Percentiles rank a stretch among this genome's conserved stretches.
These are phyloP conservation scores for Xenus cinereus DNA, from an alignment of 2,113 vertebrate genomes.

Conservation along the genomic window DNA sequence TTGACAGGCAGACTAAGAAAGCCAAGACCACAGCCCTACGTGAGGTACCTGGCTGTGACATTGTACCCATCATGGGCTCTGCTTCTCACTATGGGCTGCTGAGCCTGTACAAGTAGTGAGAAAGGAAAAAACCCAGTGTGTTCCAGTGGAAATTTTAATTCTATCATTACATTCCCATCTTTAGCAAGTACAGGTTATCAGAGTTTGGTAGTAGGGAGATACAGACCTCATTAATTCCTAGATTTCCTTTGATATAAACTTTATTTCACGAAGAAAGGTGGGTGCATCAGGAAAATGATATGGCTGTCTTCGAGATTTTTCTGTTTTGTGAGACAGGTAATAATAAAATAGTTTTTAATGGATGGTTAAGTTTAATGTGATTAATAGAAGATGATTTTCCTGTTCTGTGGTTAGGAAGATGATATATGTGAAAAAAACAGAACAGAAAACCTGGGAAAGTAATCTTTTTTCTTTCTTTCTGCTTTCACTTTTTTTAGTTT, in stretches of 20 bases:
- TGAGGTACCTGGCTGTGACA: not conserved
- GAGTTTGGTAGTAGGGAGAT: not conserved
- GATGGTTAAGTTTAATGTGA: not conserved
- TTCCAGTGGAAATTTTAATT: not conserved
- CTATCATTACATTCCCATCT: not conserved
- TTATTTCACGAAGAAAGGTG: not conserved
- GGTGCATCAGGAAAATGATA: not conserved
- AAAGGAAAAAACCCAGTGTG: fast-evolving
- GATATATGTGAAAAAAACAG: not conserved
- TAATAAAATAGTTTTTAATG: not conserved
- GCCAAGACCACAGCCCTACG: not conserved
- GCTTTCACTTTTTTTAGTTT: not conserved
- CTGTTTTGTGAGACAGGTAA: not conserved
- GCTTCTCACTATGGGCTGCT: not conserved
- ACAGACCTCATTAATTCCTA: not conserved
- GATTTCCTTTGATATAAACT: not conserved
- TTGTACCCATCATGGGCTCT: fast-evolving
- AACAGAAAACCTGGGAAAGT: not conserved
- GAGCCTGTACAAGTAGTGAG: fast-evolving
- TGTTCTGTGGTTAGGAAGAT: not conserved
- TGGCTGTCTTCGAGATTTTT: not conserved
- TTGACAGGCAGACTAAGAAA: not conserved
- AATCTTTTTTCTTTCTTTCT: not conserved
- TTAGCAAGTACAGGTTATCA: not conserved
- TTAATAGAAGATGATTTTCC: not conserved